These are phyloP conservation scores for Drosophila seguyi DNA, from an alignment of 1,140 invertebrate species.

Conservation along the genomic window DNA sequence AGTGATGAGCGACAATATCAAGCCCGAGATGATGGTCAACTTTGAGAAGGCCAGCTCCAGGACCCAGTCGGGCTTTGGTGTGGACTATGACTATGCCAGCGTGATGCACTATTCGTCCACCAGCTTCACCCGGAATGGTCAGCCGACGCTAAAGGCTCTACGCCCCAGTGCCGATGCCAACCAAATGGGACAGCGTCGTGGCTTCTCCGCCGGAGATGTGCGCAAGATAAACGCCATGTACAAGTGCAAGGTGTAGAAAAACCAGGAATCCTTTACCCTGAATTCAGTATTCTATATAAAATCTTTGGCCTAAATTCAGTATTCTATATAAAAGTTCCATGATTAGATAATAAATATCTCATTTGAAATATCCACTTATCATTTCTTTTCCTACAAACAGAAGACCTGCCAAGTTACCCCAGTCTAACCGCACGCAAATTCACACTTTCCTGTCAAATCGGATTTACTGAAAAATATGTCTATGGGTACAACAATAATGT, in stretches of 20 bases:
- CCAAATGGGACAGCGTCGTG: constrained; percentile 89
- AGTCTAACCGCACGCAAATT: too few species aligned
- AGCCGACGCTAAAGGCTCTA: constrained; percentile 88
- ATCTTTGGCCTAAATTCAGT: not conserved
- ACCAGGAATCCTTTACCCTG: too few species aligned
- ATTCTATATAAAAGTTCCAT: not conserved
- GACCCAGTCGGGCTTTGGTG: constrained; percentile 87
- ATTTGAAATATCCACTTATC: too few species aligned
- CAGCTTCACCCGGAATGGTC: constrained; percentile 90
- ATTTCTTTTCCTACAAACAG: too few species aligned
- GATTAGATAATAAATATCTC: not conserved
- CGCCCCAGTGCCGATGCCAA: constrained; percentile 54
- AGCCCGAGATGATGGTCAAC: constrained; percentile 88
- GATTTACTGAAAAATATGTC: constrained; percentile 56
- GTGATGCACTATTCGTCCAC: constrained; percentile 92
- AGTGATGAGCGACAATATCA: constrained; percentile 91
- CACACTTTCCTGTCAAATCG: constrained; percentile 13
- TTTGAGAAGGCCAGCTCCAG: constrained; percentile 89
- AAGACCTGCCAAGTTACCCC: too few species aligned
- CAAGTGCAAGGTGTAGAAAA: constrained; percentile 86
- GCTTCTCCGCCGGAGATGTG: constrained; percentile 89
- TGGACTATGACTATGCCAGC: constrained; percentile 92
- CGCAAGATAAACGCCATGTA: constrained; percentile 92
- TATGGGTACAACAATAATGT: constrained; percentile 33
- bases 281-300: not conserved